Evolutionary conservation across 2,113 vertebrate genomes (phyloP), one percentile per base, ranked within the genome.

Genomic region (Gallinago media): DNA sequence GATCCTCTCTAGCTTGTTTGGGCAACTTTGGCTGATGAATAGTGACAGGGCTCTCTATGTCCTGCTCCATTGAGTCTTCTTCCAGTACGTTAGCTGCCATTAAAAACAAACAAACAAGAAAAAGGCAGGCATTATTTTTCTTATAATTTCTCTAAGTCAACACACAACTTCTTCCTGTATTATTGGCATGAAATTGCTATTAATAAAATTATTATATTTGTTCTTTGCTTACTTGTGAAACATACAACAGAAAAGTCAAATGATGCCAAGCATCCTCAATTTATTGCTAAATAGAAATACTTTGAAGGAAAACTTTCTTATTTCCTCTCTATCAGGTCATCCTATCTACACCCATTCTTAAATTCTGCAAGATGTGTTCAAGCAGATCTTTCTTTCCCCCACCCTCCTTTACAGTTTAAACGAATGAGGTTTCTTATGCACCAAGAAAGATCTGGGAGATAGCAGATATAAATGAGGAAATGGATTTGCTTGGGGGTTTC

Each of bases 61-160:
- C 99, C 98, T 99, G 99, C 98, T 99, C 99, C 99, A 99, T 99
- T 98, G 98, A 99, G 97, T 98, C 98, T 55, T 98, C 97, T 97
- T 97, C 98, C 96, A 98, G 96, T 97, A 99, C 98, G 94, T 98
- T 98, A 98, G 98, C 99, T 99, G 98, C 93, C 88, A 67, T 97
- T 80, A 85, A 93, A 93, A 97, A 89, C 94, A 97, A 97, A 84
- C 65, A 88, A 52, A 22, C 38, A 94, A 59, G 34, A 97, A 76
- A 97, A 94, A 97, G n/a, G n/a, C 56, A 52, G 68, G 23, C 38
- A 61, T 91, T 96, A 94, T 91, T 96, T 73, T 68, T 61, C 90
- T 92, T 85, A 62, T 89, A 80, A 68, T 47, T 75, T 31, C 40
- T 85, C n/a, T 47, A 52, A 81, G 54, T 71, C 65, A 71, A 27